phyloP scores from a whole-genome alignment of 1,140 invertebrate species.

The Sitophilus oryzae region DNA sequence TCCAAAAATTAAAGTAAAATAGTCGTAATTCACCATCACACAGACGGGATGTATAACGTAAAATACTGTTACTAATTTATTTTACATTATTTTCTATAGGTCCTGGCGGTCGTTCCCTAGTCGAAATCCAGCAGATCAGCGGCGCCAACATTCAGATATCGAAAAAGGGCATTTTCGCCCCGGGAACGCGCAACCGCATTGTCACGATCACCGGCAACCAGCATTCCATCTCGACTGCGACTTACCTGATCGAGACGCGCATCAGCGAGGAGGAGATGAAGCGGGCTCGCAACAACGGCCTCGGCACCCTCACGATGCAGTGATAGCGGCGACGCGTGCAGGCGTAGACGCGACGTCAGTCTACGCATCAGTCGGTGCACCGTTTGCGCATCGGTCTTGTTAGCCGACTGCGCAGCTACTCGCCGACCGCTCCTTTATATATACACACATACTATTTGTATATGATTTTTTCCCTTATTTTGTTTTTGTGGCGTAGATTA shows the following conservation, averaged over 20 bases:
- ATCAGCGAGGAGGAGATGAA: constrained; percentile 93
- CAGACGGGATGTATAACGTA: no score
- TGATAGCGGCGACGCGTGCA: constrained; percentile 28
- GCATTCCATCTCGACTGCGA: constrained; percentile 81
- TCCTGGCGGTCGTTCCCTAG: constrained; percentile 88
- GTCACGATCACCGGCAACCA: constrained; percentile 89
- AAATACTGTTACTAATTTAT: no score
- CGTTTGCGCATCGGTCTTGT: constrained; percentile 12
- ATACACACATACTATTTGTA: no score
- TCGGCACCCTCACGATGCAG: constrained; percentile 57
- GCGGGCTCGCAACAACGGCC: constrained; percentile 80
- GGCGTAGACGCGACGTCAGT: not conserved
- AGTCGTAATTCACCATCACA: no score
- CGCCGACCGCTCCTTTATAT: no score
- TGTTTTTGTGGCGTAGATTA: constrained; percentile 20
- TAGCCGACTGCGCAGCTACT: no score
- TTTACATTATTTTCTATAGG: no score
- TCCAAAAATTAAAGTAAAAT: no score
- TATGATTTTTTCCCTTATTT: constrained; percentile 19
- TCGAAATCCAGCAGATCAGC: constrained; percentile 94
- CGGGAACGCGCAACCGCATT: constrained; percentile 93
- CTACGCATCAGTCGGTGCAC: no score
- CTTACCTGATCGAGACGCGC: constrained; percentile 92
- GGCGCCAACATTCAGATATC: constrained; percentile 97
- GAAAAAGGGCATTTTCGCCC: constrained; percentile 95